Percentiles rank a stretch among this genome's conserved stretches.
Conservation (phyloP, 2,888 invertebrate species). For the Protophormia terraenovae region DNA sequence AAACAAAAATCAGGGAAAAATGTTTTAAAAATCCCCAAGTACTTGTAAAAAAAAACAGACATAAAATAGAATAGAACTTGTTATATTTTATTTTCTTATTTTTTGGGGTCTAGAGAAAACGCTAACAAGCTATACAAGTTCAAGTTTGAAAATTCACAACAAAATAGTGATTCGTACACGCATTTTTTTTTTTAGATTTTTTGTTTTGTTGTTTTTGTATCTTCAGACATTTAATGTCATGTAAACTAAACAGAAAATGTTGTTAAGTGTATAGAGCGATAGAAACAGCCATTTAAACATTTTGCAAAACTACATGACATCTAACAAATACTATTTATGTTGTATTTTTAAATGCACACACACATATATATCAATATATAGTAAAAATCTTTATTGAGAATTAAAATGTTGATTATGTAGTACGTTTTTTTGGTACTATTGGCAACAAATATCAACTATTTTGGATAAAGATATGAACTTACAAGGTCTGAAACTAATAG, state of each 20-base stretch:
- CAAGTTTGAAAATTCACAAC: constrained; percentile 42
- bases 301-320: constrained; percentile 12
- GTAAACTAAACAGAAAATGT: constrained; percentile 25
- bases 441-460: no score
- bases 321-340: neutral
- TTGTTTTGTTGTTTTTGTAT: neutral
- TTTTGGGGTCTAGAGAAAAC: constrained; percentile 7
- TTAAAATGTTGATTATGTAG: neutral
- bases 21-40: neutral
- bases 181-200: neutral
- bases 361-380: neutral
- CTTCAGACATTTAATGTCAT: constrained; percentile 53
- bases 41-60: neutral
- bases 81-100: neutral
- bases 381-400: neutral
- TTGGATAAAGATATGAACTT: no score
- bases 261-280: neutral
- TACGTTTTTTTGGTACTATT: neutral
- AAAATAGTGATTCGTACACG: constrained; percentile 26
- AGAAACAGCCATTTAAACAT: neutral
- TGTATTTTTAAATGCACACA: neutral
- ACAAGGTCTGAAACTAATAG: no score
- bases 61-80: constrained; percentile 26
- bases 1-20: neutral
- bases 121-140: constrained; percentile 38